Evolutionary conservation across 2,888 invertebrate genomes (phyloP).

Genomic region (Eupithecia centaureata): DNA sequence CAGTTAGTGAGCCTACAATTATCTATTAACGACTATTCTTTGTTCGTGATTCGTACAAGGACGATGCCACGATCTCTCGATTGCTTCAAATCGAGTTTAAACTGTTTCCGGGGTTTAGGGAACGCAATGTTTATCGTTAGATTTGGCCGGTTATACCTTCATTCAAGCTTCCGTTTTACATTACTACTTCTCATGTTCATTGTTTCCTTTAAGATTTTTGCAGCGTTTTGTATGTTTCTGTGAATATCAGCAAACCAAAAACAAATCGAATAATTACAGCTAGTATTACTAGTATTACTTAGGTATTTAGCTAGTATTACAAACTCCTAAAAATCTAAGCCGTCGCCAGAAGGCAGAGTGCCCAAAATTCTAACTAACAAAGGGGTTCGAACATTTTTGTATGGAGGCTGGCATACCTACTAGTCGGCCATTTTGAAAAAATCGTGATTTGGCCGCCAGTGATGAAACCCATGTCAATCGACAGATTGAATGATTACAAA

Average conservation of each 20-base stretch:
- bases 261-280: no score
- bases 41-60: conserved; percentile 37
- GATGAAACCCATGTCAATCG: no score
- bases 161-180: neutral
- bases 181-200: neutral
- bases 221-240: neutral
- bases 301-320: no score
- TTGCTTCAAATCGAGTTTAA: conserved; percentile 17
- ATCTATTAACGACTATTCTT: conserved; percentile 22
- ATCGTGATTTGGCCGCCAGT: no score
- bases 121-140: conserved; percentile 3
- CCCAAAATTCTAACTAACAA: no score
- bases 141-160: neutral
- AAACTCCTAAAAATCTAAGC: no score
- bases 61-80: conserved; percentile 29
- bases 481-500: no score
- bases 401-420: no score
- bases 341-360: no score
- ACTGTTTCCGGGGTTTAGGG: conserved; percentile 18
- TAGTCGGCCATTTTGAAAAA: no score
- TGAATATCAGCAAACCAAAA: neutral
- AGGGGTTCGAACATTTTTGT: no score
- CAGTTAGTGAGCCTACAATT: conserved; percentile 27
- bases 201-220: neutral
- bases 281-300: no score